phyloP scores from a whole-genome alignment of 2,888 invertebrate genomes.

The Creontiades dilutus region DNA sequence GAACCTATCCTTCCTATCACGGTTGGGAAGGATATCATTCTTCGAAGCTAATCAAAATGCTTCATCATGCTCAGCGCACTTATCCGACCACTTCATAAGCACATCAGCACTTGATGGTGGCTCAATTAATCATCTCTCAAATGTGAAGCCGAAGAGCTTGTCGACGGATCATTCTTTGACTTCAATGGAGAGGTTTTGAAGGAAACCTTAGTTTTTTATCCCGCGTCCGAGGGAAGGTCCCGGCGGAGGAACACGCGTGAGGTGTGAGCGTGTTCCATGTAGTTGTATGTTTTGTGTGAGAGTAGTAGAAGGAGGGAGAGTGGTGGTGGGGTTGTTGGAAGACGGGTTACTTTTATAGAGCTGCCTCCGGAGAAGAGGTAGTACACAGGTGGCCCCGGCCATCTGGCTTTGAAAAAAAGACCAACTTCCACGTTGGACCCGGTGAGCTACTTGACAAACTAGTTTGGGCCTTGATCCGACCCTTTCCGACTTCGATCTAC shows the following conservation, averaged over 20 bases:
- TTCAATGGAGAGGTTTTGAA: too few relatives aligned
- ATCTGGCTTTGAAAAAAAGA: constrained; percentile 66
- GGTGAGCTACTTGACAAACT: constrained; percentile 68
- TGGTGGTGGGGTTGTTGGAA: neutral
- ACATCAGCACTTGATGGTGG: too few relatives aligned
- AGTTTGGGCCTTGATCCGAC: constrained; percentile 49
- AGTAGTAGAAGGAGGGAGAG: neutral
- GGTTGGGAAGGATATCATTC: too few relatives aligned
- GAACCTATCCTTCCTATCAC: too few relatives aligned
- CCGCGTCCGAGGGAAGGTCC: neutral
- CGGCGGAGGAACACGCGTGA: neutral
- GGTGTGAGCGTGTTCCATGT: neutral
- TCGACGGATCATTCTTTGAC: too few relatives aligned
- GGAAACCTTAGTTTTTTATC: neutral
- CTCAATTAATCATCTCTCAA: too few relatives aligned
- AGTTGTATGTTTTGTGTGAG: neutral
- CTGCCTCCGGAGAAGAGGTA: constrained; percentile 22
- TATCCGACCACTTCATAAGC: too few relatives aligned
- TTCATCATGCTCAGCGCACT: too few relatives aligned
- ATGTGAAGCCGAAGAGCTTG: too few relatives aligned
- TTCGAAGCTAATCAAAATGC: too few relatives aligned
- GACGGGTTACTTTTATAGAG: constrained; percentile 54
- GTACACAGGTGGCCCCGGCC: constrained; percentile 66
- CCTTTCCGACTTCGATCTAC: constrained; percentile 12
- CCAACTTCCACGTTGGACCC: constrained; percentile 43